phyloP scores from a whole-genome alignment of 2,113 vertebrate species.

The Apteryx owenii region DNA sequence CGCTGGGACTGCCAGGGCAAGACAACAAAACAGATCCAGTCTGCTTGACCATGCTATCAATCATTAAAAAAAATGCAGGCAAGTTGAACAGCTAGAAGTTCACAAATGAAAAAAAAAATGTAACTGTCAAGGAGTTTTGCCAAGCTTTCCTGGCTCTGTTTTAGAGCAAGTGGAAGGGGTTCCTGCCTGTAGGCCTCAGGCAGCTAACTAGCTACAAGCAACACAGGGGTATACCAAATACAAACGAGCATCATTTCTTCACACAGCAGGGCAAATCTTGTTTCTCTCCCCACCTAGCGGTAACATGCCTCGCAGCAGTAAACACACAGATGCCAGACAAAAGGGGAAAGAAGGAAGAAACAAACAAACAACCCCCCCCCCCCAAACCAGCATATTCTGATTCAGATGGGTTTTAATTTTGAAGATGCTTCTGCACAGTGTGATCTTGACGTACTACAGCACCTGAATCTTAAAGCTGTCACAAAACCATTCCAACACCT shows the following conservation, averaged over 20 bases:
- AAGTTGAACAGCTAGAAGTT: neutral
- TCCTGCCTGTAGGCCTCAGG: neutral
- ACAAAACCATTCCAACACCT: neutral
- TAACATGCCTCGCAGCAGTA: neutral
- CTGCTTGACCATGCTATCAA: neutral
- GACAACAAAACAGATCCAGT: neutral
- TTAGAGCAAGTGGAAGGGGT: neutral
- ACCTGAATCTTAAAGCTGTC: neutral
- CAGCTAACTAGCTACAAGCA: neutral
- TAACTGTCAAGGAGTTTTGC: neutral
- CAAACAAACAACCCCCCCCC: too few relatives aligned
- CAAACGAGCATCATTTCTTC: neutral
- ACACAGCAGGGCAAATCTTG: neutral
- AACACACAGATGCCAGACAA: neutral
- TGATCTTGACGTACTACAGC: neutral
- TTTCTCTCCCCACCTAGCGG: neutral
- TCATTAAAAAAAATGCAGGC: neutral
- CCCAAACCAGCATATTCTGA: neutral
- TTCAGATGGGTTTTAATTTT: neutral
- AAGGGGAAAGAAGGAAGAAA: neutral
- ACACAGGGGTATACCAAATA: neutral
- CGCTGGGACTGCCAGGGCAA: neutral
- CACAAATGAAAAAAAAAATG: neutral
- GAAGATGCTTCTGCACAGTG: rapidly evolving
- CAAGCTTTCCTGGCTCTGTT: neutral